Base-by-base conservation (phyloP, 2,888 invertebrate species). In the Proisotoma minuta region DNA sequence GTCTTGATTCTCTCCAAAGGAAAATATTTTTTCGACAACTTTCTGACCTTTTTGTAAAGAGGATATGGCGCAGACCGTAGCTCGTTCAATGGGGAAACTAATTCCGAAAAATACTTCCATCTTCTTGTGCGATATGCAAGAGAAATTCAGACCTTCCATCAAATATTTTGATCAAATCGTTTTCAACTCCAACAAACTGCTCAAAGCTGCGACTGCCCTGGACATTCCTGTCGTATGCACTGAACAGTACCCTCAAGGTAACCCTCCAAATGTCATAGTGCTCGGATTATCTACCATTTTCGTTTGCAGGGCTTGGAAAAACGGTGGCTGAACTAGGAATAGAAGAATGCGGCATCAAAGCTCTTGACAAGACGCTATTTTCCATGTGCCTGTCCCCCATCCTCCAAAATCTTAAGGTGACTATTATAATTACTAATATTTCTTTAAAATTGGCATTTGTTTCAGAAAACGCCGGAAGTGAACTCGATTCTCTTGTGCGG, bases 181-280 rank as follows among this genome's bases (percentile, higher is more conserved):
- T 23, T 74, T 77, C 65, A 79, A 80, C 47, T 77, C 81, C 1
- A 77, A 77, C 52, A 76, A 82, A 67, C 69, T 84, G 65, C 74
- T 84, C 47, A 76, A 78, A 64, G 79, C 79, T 5, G 81, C 82
- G 8, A 77, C 79, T 71, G 73, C 79, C 23, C 75, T 84, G 56
- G 78, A 82, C 23, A 78, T 83, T 66, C 82, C 82, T 1, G 78
- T 82, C 10, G 69, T 84, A 50, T 82, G 81, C 10, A 84, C 84
- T 0, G 84, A 84, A 72, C 84, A 84, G 71, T 83, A 84, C 74
- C 83, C 83, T 0, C 81, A 83, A 78, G 83, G 80, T 77, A 57
- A 29, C 28, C 23, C 8, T 5, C 10, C 3, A 63, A 15, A 5
- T 24, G 12, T 51, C 34, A 8, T 34, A 47, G 5, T 18, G 47